Base-by-base conservation (phyloP, 2,888 invertebrate species). In the Pristionchus exspectatus region DNA sequence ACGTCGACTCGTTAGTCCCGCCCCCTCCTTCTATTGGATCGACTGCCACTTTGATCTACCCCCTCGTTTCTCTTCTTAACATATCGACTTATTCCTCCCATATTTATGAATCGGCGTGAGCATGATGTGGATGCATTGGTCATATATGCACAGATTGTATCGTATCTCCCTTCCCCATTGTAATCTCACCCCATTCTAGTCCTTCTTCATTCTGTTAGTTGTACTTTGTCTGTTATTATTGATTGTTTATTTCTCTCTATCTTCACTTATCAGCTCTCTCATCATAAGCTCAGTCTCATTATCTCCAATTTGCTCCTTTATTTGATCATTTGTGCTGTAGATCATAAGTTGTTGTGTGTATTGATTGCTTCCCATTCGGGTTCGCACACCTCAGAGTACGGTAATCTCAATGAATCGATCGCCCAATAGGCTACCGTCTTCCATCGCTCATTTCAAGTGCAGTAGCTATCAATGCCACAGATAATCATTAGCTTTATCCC, bases 101-200 rank as follows among this genome's bases (percentile, higher is more conserved):
- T 81, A 81, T 44, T 54, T 54, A 54, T 50, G n/a, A n/a, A 81
- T 81, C 44, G n/a, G 54, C 50, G 81, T 81, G 81, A 81, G 54
- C 44, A 54, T 50, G 54, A 50, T 44, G 4, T 77, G 24, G 54
- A 81, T 44, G n/a, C 27, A 24, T 44, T 44, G 81, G 50, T 81
- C 81, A n/a, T 81, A 30, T 81, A 81, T 81, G 81, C 81, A 81
- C 81, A 81, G 54, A 81, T 81, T 81, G 81, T 81, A 81, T n/a
- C 50, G 3, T 81, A 81, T 81, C n/a, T 14, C 81, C 30, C 4
- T 54, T n/a, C 27, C 21, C 38, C 24, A 44, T 44, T 69, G 27
- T 33, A 69, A 27, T 69, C 50, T 44, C n/a, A 18, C 81, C 81
- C 77, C 30, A 72, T 77, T 44, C 69, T 74, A 74, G 74, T 74